A percentile compares a stretch with the other conserved stretches of the same genome.
phyloP scores from a whole-genome alignment of 2,113 vertebrate species.

The Nanorana parkeri region DNA sequence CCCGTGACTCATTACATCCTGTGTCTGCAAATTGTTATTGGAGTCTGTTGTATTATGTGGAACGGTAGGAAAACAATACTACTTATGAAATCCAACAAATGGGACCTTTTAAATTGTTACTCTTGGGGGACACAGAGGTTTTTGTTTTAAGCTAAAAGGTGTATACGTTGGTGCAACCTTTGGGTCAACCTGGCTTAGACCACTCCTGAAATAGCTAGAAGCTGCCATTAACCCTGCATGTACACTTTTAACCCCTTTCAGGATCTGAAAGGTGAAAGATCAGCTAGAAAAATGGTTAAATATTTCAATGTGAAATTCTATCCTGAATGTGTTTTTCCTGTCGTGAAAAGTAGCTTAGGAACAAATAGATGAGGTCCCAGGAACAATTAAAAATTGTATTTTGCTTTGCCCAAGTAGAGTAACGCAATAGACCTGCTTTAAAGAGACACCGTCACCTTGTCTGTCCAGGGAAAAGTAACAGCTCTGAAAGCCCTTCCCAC shows the following conservation, averaged over 20 bases:
- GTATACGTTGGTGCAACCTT: slow-evolving; percentile 64
- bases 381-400: too few species aligned
- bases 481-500: too few species aligned
- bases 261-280: slow-evolving; percentile 15
- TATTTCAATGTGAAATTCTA: not conserved
- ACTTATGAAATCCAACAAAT: slow-evolving; percentile 34
- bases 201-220: slow-evolving; percentile 62
- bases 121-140: slow-evolving; percentile 50
- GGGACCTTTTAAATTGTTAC: slow-evolving; percentile 27
- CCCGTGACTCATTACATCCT: slow-evolving; percentile 42
- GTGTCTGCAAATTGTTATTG: slow-evolving; percentile 52
- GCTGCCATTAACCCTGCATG: slow-evolving; percentile 63
- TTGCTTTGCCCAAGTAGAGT: too few species aligned
- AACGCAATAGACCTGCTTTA: too few species aligned
- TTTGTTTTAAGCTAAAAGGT: slow-evolving; percentile 63
- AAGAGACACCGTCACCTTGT: too few species aligned
- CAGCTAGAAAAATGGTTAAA: not conserved
- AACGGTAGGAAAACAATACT: slow-evolving; percentile 39
- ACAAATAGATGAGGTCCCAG: too few species aligned
- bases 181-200: slow-evolving; percentile 65
- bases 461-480: too few species aligned
- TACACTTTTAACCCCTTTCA: slow-evolving; percentile 45
- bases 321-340: not conserved
- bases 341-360: not conserved
- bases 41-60: slow-evolving; percentile 39